phyloP scores from a whole-genome alignment of 2,113 vertebrate genomes.

The Eudyptes chrysolophus region DNA sequence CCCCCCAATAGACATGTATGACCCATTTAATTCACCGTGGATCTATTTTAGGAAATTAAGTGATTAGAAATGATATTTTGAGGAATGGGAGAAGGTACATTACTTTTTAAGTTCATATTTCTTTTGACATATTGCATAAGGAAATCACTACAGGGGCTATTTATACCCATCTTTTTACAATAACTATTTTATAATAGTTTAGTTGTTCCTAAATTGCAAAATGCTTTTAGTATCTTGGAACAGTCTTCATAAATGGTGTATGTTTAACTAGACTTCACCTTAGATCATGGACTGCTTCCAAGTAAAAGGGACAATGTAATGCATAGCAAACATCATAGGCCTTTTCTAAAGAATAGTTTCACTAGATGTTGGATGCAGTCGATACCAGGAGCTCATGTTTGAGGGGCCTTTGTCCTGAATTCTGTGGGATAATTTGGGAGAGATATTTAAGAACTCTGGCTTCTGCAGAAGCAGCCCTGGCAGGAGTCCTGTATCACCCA shows the following conservation, averaged over 20 bases:
- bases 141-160: not conserved
- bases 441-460: not conserved
- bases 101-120: not conserved
- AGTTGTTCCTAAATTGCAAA: not conserved
- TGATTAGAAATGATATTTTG: constrained; percentile 39
- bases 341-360: not conserved
- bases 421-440: not conserved
- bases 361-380: not conserved
- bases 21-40: not conserved
- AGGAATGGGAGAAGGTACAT: not conserved
- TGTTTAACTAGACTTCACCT: not conserved
- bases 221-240: not conserved
- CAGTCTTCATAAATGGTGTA: not conserved
- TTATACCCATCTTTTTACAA: not conserved
- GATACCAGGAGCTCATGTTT: not conserved
- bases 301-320: not conserved
- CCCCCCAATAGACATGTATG: not conserved
- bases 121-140: not conserved
- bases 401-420: not conserved
- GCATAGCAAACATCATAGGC: not conserved
- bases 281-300: not conserved
- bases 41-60: constrained; percentile 49
- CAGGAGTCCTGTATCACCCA: not conserved
- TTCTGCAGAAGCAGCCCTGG: not conserved
- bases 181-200: not conserved